A percentile compares a stretch with the other conserved stretches of the same genome.
phyloP scores from a whole-genome alignment of 2,888 invertebrate species.

The Abscondita cerata region DNA sequence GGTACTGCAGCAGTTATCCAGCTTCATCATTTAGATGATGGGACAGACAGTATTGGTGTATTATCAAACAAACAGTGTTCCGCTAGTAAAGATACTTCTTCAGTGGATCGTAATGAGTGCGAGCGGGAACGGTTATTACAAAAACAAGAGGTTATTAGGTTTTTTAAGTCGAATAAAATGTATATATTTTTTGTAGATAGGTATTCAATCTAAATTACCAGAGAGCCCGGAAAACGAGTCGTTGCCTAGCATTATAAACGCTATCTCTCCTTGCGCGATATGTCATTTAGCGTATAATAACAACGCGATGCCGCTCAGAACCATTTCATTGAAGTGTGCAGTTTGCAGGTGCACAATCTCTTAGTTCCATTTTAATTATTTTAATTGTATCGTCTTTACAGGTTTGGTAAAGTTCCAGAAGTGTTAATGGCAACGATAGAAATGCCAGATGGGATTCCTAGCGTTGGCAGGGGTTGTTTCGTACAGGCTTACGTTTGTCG shows the following conservation, averaged over 20 bases:
- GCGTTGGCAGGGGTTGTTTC: constrained; percentile 73
- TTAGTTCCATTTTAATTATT: background rate
- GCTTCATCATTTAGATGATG: constrained; percentile 60
- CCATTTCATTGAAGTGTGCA: constrained; percentile 75
- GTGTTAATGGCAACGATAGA: constrained; percentile 90
- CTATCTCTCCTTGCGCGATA: constrained; percentile 32
- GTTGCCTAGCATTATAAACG: constrained; percentile 27
- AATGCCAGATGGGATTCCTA: constrained; percentile 76
- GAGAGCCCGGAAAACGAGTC: constrained; percentile 54
- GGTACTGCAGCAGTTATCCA: constrained; percentile 92
- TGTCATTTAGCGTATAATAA: constrained; percentile 85
- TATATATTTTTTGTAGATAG: constrained; percentile 33
- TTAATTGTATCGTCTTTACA: constrained; percentile 47
- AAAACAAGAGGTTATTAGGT: constrained; percentile 23
- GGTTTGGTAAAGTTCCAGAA: constrained; percentile 87
- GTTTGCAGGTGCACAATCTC: constrained; percentile 66
- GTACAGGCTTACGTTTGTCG: constrained; percentile 80
- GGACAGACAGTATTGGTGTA: constrained; percentile 44
- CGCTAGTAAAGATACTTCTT: constrained; percentile 55
- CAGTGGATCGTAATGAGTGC: constrained; percentile 62
- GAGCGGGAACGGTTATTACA: constrained; percentile 56
- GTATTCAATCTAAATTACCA: constrained; percentile 38
- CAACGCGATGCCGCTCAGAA: constrained; percentile 73
- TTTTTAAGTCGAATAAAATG: background rate
- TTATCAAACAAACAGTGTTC: constrained; percentile 43